phyloP scores from a whole-genome alignment of 1,140 invertebrate genomes.

The Coptotermes formosanus region DNA sequence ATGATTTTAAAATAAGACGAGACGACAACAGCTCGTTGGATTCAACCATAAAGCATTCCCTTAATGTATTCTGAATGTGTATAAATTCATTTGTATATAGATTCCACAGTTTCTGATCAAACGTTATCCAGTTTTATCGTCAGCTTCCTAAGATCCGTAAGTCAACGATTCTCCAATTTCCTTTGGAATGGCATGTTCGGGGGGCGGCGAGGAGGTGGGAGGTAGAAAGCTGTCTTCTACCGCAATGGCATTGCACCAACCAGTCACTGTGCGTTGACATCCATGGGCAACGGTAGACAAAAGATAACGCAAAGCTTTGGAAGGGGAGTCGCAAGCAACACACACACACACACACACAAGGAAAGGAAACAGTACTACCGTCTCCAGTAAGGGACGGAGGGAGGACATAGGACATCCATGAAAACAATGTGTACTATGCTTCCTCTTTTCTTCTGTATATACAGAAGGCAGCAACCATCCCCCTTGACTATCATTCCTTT shows the following conservation, averaged over 20 bases:
- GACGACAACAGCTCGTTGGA: no score
- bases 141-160: no score
- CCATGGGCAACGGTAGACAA: constrained; percentile 2
- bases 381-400: background rate
- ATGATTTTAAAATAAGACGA: no score
- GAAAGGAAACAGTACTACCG: background rate
- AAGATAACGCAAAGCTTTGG: constrained; percentile 11
- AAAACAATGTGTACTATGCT: constrained; percentile 13
- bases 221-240: background rate
- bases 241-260: background rate
- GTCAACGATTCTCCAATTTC: background rate
- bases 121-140: no score
- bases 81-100: no score
- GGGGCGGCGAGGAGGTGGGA: no score
- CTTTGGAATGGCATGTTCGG: no score
- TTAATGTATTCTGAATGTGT: no score
- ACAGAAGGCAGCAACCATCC: background rate
- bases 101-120: no score
- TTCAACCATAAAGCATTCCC: no score
- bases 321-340: background rate
- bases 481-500: background rate
- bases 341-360: background rate
- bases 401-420: background rate
- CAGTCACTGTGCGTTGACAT: background rate
- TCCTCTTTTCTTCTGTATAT: background rate